phyloP scores from a whole-genome alignment of 2,888 invertebrate genomes.

The Julus scandinavius region DNA sequence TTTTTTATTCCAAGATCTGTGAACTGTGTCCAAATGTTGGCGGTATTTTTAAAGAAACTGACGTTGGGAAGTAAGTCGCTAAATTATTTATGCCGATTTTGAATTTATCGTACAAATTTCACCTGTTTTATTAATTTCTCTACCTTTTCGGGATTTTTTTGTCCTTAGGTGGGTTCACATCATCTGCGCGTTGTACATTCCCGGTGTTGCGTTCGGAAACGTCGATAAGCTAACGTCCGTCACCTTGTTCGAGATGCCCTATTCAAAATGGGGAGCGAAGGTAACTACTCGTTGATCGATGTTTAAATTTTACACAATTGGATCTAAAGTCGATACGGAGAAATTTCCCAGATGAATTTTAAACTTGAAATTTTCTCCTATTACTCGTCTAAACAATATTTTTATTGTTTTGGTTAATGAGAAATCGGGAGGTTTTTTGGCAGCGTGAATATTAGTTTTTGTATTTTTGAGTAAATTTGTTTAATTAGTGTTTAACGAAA shows the following conservation, averaged over 20 bases:
- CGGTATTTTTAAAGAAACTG: constrained; percentile 94
- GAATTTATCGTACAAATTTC: too few species aligned
- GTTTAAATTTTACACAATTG: background rate
- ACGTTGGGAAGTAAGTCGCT: constrained; percentile 79
- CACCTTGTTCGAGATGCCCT: constrained; percentile 97
- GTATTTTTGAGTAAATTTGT: background rate
- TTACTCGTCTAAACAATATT: too few species aligned
- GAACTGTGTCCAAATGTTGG: constrained; percentile 91
- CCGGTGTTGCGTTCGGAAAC: constrained; percentile 96
- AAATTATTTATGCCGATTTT: too few species aligned
- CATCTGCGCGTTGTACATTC: constrained; percentile 96
- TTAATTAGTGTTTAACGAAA: constrained; percentile 1
- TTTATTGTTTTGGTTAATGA: too few species aligned
- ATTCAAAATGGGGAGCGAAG: constrained; percentile 94
- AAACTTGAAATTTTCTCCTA: too few species aligned
- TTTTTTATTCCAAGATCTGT: constrained; percentile 71
- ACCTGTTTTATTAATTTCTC: constrained; percentile 11
- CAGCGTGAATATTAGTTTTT: too few species aligned
- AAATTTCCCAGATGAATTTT: too few species aligned
- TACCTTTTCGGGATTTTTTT: constrained; percentile 47
- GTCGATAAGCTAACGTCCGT: constrained; percentile 87
- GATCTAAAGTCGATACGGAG: background rate
- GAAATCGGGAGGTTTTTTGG: too few species aligned
- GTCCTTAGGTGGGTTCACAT: constrained; percentile 87
- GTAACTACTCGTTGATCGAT: constrained; percentile 60